Evolutionary conservation across 2,113 vertebrate species (phyloP), one percentile per base, ranked within the genome.

Genomic region (Anoplopoma fimbria): DNA sequence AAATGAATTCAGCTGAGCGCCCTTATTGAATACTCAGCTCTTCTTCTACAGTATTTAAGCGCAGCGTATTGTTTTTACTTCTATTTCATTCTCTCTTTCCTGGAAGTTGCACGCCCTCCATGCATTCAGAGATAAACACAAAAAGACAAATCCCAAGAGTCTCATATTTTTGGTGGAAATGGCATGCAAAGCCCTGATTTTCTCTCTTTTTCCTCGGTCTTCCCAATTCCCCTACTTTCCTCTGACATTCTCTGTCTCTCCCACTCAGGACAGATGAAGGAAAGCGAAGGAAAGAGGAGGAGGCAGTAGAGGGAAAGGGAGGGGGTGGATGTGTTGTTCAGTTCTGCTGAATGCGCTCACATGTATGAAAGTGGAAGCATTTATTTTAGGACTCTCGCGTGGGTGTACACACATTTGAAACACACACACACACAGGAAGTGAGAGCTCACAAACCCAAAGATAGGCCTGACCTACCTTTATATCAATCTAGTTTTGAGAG

Each of bases 351-450:
- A 93, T 92, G 88, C 12, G 76, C 87, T 92, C 92, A 91, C 92
- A 93, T 92, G 89, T 93, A 91, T 90, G 90, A 91, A 93, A 94
- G 89, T 82, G 92, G 91, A 91, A 91, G 87, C 77, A 91, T 93
- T 92, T 94, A 93, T 93, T 94, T 94, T 92, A 82, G 82, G 91
- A 91, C 75, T 83, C 65, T 75, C 0, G 91, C 62, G 93, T 93
- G 92, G 92, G 93, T 90, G 88, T 90, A 75, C 88, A 81, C 88
- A 86, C 69, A 91, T 91, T 86, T 88, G 73, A 91, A 83, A 79
- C 76, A 89, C 68, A 81, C 78, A 75, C 72, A 78, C 60, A 69
- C 69, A 69, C 77, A 77, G 57, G 73, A 83, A 84, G 81, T 83
- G 85, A 89, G 75, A 75, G 84, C 77, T 82, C 70, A 21, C 58